Evolutionary conservation across 2,888 invertebrate species (phyloP).

Genomic region (Cremastinae sp.): DNA sequence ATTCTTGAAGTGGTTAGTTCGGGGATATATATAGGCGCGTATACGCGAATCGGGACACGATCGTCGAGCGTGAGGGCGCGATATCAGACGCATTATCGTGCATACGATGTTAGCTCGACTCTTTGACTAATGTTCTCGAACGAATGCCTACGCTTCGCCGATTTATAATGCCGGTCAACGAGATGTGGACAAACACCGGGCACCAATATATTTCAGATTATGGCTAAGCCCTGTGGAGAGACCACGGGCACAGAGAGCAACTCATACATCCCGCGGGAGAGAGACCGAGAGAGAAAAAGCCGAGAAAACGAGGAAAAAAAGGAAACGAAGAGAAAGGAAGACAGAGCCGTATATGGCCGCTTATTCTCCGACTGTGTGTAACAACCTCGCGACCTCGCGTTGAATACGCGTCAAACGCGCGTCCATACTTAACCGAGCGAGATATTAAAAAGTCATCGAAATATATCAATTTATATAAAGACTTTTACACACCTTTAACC

Average conservation of each 20-base stretch:
- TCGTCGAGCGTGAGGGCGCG: constrained; percentile 64
- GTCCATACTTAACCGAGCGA: constrained; percentile 15
- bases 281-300: constrained; percentile 10
- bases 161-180: constrained; percentile 80
- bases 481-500: no score
- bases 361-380: constrained; percentile 18
- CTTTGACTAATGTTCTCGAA: constrained; percentile 80
- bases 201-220: constrained; percentile 81
- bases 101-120: constrained; percentile 76
- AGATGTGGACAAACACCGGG: constrained; percentile 80
- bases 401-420: constrained; percentile 7
- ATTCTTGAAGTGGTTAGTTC: constrained; percentile 16
- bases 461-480: no score
- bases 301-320: not conserved
- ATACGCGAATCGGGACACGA: constrained; percentile 46
- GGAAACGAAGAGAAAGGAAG: not conserved
- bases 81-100: constrained; percentile 79
- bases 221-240: constrained; percentile 66
- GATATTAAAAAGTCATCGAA: no score
- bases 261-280: constrained; percentile 16
- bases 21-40: constrained; percentile 6
- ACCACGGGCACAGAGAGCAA: constrained; percentile 40
- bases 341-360: constrained; percentile 10
- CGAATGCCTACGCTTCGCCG: constrained; percentile 80
- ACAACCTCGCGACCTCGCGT: constrained; percentile 30